Conservation (phyloP, 2,113 vertebrate species). For the Sminthopsis crassicaudata region DNA sequence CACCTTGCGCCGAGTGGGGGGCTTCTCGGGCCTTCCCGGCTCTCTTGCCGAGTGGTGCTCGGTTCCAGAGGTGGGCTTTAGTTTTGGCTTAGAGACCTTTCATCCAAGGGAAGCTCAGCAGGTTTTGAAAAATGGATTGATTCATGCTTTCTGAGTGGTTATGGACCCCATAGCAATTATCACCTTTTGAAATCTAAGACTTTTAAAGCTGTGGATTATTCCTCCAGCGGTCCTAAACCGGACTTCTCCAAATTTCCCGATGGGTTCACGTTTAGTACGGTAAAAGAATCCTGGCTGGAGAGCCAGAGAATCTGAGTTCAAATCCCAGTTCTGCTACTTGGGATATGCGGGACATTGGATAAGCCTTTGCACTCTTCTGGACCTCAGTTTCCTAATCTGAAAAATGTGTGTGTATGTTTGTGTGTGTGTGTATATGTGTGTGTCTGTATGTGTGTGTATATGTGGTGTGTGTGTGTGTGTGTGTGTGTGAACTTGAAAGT, state of each 20-base stretch:
- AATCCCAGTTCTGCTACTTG: background rate
- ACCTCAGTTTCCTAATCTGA: background rate
- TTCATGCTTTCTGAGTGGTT: conserved; percentile 13
- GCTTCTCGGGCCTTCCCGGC: background rate
- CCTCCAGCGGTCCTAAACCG: background rate
- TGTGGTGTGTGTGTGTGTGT: background rate
- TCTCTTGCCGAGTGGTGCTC: background rate
- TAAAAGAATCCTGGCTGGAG: background rate
- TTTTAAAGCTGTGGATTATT: background rate
- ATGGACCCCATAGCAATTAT: conserved; percentile 15
- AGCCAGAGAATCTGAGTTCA: background rate
- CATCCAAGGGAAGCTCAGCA: conserved; percentile 25
- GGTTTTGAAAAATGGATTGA: conserved; percentile 49
- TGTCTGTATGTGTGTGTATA: background rate
- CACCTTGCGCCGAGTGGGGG: background rate
- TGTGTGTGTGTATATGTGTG: too few species aligned
- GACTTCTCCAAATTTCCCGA: background rate
- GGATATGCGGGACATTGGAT: background rate
- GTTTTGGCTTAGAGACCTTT: background rate
- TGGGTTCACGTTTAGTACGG: background rate
- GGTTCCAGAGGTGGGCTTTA: background rate
- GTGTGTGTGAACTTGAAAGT: background rate
- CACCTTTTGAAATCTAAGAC: conserved; percentile 32
- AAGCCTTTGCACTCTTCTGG: background rate
- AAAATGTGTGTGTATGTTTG: background rate